Evolutionary conservation across 2,113 vertebrate genomes (phyloP), one percentile per base, ranked within the genome.

Genomic region (Macheiramphus alcinus): DNA sequence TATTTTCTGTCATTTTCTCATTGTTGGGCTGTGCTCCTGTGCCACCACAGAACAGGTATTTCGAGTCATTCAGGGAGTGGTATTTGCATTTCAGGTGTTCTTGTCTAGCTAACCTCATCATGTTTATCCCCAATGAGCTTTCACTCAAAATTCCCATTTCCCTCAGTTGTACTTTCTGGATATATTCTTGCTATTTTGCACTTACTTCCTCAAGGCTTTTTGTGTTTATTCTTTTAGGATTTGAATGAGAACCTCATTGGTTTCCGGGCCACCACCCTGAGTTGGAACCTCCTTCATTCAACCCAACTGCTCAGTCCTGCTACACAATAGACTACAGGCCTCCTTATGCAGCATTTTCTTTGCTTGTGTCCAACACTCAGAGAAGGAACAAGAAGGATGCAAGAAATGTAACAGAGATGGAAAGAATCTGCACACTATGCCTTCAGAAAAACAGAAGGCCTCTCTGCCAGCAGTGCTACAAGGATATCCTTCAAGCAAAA

Each of bases 241-340:
- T 97, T 96, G 84, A 84, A 65, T 9, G 10, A 93, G 93, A 97
- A 9, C 90, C 80, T 87, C 97, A 79, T 6, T 86, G 93, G 90
- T 98, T 98, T 78, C 97, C 67, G 11, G 96, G 95, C 78, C 98
- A 97, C 81, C 96, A 97, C 40, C 90, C 96, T 42, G 98, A 98
- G 72, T 23, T 98, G 86, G 95, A 96, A n/a, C 73, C 76, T 59
- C 78, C 88, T 87, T 81, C 6, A 4, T 86, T 81, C 80, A 98
- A 95, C 81, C 50, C 86, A 79, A 50, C 79, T 61, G 93, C 86
- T 47, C 95, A 68, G n/a, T 95, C 95, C 68, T 97, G 84, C 74
- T 97, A 82, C 21, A 91, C 84, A 75, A 81, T 29, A 29, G 96
- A 93, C 71, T 97, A 94, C 68, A 84, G 80, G 48, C 73, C 95